phyloP scores from a whole-genome alignment of 2,113 vertebrate species.

The Caranx melampygus region DNA sequence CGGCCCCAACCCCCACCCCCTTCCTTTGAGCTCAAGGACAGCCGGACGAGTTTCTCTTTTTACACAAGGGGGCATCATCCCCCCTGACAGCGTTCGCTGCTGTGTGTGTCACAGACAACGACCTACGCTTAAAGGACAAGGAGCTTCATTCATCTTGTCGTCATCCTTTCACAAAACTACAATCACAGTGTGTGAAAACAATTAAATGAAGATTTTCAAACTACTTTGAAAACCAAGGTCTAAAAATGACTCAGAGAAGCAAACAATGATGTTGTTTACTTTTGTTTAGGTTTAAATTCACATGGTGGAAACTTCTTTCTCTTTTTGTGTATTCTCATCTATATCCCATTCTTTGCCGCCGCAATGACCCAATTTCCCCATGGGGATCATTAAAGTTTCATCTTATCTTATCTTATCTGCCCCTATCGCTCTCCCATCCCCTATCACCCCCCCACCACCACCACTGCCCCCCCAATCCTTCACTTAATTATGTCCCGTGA shows the following conservation, averaged over 20 bases:
- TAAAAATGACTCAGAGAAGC: background rate
- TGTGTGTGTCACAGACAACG: conserved; percentile 5
- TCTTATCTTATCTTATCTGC: conserved; percentile 74
- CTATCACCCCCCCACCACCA: conserved; percentile 36
- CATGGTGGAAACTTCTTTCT: conserved; percentile 20
- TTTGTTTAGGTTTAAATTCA: conserved; percentile 18
- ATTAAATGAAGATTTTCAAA: background rate
- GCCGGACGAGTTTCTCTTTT: conserved; percentile 35
- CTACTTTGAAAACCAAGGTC: background rate
- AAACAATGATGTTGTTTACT: conserved; percentile 28
- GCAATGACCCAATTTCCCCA: conserved; percentile 70
- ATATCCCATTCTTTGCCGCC: conserved; percentile 54
- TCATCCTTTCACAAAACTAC: conserved; percentile 3
- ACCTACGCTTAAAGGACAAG: conserved; percentile 24
- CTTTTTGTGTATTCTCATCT: conserved; percentile 45
- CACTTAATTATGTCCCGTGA: conserved; percentile 81
- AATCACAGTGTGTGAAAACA: background rate
- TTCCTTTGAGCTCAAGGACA: conserved; percentile 68
- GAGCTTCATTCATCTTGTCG: conserved; percentile 23
- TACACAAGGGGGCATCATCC: conserved; percentile 66
- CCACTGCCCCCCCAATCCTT: conserved; percentile 48
- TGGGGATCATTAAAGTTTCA: conserved; percentile 78
- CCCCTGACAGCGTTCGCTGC: conserved; percentile 21
- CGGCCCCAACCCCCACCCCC: background rate
- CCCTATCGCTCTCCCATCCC: conserved; percentile 53